Evolutionary conservation across 2,888 invertebrate species (phyloP), one percentile per base, ranked within the genome.

Genomic region (Thalpophila matura): DNA sequence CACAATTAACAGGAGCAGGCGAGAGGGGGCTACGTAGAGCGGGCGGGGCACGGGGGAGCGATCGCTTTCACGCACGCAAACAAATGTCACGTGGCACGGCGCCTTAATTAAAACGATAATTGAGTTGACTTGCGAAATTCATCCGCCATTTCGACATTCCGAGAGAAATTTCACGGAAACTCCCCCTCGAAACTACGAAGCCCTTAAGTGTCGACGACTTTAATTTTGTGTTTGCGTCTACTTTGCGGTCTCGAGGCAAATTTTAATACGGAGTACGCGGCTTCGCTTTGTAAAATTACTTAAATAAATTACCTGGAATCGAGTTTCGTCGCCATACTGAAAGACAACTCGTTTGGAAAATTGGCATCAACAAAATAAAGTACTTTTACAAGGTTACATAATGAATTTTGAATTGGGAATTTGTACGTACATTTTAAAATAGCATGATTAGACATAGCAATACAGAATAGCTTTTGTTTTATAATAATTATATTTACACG

Each of bases 101-200:
- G 93, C 94, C 93, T 94, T 95, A 94, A 95, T 95, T 95, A 95
- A 95, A 95, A 95, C 94, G 94, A 94, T 95, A 95, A 95, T 95
- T 95, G 94, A 94, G 94, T 95, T 94, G 94, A 95, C 94, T 94
- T 92, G 93, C 89, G 93, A 94, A 95, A 94, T 92, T 94, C 93
- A 92, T 91, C 93, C 94, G 93, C 93, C 94, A 92, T 94, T 94
- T 93, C 92, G 90, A 91, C 92, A 93, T 94, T 92, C 92, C 90
- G 86, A 87, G 91, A 88, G 93, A 91, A 94, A 92, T 91, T 94
- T 93, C 91, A 89, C 89, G 89, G 89, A 91, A 91, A 89, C 90
- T 89, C 91, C 91, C 91, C 92, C 91, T 90, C 85, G 87, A 89
- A 93, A 94, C 91, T 93, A 92, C 92, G 93, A 89, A 89, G 90